phyloP scores from a whole-genome alignment of 2,888 invertebrate species.

The Melanophora roralis region DNA sequence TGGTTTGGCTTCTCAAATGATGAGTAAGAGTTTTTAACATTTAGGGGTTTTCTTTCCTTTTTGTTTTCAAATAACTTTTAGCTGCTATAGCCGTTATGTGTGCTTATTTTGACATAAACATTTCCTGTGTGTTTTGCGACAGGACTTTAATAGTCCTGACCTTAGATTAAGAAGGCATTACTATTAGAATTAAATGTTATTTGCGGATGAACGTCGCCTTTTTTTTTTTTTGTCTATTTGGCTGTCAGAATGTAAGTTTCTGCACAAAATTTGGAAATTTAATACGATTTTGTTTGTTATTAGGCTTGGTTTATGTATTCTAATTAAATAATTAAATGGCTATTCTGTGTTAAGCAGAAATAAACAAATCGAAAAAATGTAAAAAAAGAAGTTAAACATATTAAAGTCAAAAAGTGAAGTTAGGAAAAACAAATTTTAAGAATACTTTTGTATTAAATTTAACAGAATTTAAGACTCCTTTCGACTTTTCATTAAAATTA shows the following conservation, averaged over 20 bases:
- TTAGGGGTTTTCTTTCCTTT: not conserved
- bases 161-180: constrained; percentile 52
- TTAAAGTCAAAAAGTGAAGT: too few species aligned
- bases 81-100: constrained; percentile 41
- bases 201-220: constrained; percentile 34
- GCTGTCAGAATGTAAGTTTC: not conserved
- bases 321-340: not conserved
- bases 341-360: too few species aligned
- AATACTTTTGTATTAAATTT: too few species aligned
- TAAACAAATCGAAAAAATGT: too few species aligned
- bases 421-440: too few species aligned
- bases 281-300: constrained; percentile 4
- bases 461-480: too few species aligned
- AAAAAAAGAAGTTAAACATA: too few species aligned
- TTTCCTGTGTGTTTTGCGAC: constrained; percentile 38
- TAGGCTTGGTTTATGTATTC: not conserved
- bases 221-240: not conserved
- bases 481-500: too few species aligned
- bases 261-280: constrained; percentile 38
- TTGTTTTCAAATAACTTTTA: not conserved
- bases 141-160: constrained; percentile 57
- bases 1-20: not conserved
- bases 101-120: constrained; percentile 45
- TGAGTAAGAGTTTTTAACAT: not conserved
- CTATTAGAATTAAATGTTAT: constrained; percentile 53